Percentiles rank a stretch among this genome's conserved stretches.
phyloP scores from a whole-genome alignment of 2,797 vertebrate species.

The Anguilla pacifica region DNA sequence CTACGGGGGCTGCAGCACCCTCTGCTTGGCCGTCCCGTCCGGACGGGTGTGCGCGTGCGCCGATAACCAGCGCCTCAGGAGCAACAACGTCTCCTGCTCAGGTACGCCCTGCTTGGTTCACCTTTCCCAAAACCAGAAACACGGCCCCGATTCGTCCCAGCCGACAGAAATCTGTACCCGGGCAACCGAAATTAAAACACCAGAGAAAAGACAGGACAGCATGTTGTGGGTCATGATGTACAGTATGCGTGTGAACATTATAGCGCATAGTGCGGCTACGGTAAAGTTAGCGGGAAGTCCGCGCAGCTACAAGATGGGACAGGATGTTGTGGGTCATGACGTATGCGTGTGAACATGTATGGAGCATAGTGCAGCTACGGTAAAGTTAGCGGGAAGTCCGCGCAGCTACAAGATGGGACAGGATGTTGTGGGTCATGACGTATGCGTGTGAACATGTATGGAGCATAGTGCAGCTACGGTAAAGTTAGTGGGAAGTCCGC shows the following conservation, averaged over 20 bases:
- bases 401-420: no score
- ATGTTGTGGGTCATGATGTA: slow-evolving; percentile 32
- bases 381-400: no score
- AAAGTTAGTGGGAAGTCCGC: no score
- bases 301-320: background rate
- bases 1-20: slow-evolving; percentile 78
- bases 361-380: no score
- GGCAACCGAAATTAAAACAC: slow-evolving; percentile 18
- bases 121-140: background rate
- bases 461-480: no score
- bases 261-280: background rate
- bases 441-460: no score
- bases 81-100: slow-evolving; percentile 78
- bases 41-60: slow-evolving; percentile 83
- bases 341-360: no score
- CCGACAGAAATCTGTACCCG: slow-evolving; percentile 26
- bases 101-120: slow-evolving; percentile 63
- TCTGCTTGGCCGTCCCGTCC: slow-evolving; percentile 79
- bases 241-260: no score
- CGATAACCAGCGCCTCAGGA: slow-evolving; percentile 79
- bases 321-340: no score
- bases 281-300: slow-evolving; percentile 19
- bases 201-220: slow-evolving; percentile 17
- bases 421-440: no score
- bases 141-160: no score